Conservation (phyloP, 2,113 vertebrate genomes). For the Asarcornis scutulata region DNA sequence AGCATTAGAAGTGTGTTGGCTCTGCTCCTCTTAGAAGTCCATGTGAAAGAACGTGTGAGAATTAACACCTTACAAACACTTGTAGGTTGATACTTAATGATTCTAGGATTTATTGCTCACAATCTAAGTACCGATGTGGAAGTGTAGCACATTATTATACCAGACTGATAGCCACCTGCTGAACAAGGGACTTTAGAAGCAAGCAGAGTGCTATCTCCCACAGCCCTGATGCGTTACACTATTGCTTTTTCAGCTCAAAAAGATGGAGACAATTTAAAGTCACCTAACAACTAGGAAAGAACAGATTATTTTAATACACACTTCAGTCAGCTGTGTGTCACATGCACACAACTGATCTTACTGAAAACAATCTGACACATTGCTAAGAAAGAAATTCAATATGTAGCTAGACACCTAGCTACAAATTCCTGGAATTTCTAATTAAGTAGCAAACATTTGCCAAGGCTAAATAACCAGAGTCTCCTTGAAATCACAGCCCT, state of each 20-base stretch:
- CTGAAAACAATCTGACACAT: not conserved
- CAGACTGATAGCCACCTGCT: too few relatives aligned
- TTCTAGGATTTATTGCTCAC: too few relatives aligned
- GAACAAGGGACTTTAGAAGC: too few relatives aligned
- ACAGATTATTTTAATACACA: not conserved
- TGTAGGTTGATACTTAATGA: not conserved
- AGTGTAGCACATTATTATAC: not conserved
- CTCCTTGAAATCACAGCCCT: conserved; percentile 2
- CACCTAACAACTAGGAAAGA: not conserved
- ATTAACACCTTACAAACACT: not conserved
- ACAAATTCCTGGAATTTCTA: not conserved
- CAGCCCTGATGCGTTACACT: not conserved
- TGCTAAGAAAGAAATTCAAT: not conserved
- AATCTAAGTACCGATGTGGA: not conserved
- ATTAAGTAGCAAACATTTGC: conserved; percentile 26
- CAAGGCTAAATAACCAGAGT: not conserved
- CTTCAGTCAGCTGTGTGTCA: not conserved
- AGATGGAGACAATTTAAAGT: not conserved
- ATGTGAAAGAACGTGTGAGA: not conserved
- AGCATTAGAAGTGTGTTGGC: not conserved
- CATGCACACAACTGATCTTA: not conserved
- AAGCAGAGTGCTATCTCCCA: not conserved
- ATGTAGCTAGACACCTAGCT: not conserved
- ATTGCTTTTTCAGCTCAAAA: not conserved
- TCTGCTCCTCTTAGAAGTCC: not conserved